phyloP scores from a whole-genome alignment of 1,140 invertebrate genomes.

The Bombyx mori region ASM3026992v2 NC_085107.1:19757001-19757500 shows the following conservation, averaged over 20 bases:
- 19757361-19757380: slow-evolving; percentile 11
- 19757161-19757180: slow-evolving; percentile 50
- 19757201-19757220: slow-evolving; percentile 34
- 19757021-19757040: slow-evolving; percentile 3
- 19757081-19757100: not conserved
- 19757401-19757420: not conserved
- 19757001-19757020: slow-evolving; percentile 20
- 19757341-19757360: slow-evolving; percentile 24
- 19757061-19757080: slow-evolving; percentile 1
- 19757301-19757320: slow-evolving; percentile 13
- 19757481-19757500: not conserved
- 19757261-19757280: slow-evolving; percentile 36
- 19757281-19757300: slow-evolving; percentile 30
- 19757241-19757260: slow-evolving; percentile 41
- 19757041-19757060: not conserved
- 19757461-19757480: not conserved
- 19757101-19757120: slow-evolving; percentile 1
- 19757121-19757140: not conserved
- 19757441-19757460: not conserved
- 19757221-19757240: slow-evolving; percentile 30
- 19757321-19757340: slow-evolving; percentile 25
- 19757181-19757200: slow-evolving; percentile 46
- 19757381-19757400: not conserved
- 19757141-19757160: slow-evolving; percentile 39
- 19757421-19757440: not conserved